phyloP scores from a whole-genome alignment of 2,113 vertebrate genomes.

The Carlito syrichta region DNA sequence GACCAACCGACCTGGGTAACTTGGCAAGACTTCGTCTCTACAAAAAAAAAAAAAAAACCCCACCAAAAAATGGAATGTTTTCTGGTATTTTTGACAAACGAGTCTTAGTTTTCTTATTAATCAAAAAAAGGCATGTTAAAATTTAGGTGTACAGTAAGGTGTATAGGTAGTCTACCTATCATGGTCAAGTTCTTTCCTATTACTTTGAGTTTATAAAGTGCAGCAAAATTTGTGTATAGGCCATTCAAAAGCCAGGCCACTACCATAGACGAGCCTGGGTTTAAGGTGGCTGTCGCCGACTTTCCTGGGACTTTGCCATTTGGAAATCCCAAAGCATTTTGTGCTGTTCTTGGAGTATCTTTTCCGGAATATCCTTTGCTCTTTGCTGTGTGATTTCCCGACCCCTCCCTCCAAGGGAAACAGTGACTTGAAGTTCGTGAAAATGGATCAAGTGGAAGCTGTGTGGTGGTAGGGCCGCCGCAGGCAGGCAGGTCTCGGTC shows the following conservation, averaged over 20 bases:
- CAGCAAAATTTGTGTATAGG: not conserved
- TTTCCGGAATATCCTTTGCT: accelerated
- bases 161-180: too few relatives aligned
- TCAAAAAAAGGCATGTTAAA: not conserved
- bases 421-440: not conserved
- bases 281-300: not conserved
- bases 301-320: not conserved
- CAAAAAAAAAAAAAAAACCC: too few relatives aligned
- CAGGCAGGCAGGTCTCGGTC: not conserved
- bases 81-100: not conserved
- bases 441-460: not conserved
- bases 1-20: too few relatives aligned
- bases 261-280: not conserved
- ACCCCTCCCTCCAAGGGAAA: not conserved
- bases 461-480: accelerated
- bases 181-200: not conserved
- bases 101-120: not conserved
- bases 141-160: not conserved
- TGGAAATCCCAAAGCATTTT: not conserved
- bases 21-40: too few relatives aligned
- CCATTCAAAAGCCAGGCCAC: not conserved
- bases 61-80: too few relatives aligned
- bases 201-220: not conserved
- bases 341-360: not conserved
- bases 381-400: not conserved